phyloP scores from a whole-genome alignment of 2,797 vertebrate genomes.

The Mormyrus hasselquistii region DNA sequence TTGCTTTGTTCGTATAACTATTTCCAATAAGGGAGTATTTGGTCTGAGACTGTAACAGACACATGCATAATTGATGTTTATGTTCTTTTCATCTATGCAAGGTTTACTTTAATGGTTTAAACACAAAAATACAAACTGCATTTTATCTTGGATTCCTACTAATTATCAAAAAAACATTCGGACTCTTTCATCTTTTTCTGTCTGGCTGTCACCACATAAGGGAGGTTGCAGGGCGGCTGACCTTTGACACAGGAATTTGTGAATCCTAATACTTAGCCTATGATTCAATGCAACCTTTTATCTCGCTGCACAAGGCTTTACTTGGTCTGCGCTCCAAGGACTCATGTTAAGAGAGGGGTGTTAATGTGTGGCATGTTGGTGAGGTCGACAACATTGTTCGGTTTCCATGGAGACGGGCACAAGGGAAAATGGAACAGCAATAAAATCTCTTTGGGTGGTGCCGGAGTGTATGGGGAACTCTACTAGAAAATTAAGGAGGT shows the following conservation, averaged over 20 bases:
- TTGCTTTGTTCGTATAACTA: background rate
- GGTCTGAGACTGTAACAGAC: background rate
- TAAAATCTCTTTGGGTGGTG: constrained; percentile 47
- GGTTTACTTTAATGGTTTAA: background rate
- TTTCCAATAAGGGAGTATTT: background rate
- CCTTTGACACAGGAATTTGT: constrained; percentile 2
- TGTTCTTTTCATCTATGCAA: constrained; percentile 11
- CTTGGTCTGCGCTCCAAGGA: constrained; percentile 13
- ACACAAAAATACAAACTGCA: background rate
- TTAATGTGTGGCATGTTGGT: constrained; percentile 46
- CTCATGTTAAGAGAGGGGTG: constrained; percentile 54
- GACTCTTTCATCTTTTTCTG: constrained; percentile 2
- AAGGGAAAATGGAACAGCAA: constrained; percentile 56
- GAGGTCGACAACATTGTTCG: constrained; percentile 55
- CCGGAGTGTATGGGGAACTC: constrained; percentile 46
- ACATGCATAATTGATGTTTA: constrained; percentile 3
- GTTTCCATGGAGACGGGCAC: constrained; percentile 63
- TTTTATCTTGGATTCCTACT: constrained; percentile 8
- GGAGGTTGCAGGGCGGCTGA: background rate
- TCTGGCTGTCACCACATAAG: background rate
- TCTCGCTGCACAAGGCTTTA: background rate
- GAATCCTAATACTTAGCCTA: background rate
- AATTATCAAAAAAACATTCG: background rate
- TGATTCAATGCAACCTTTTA: constrained; percentile 22
- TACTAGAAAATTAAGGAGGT: constrained; percentile 29